A percentile compares a stretch with the other conserved stretches of the same genome.
Conservation (phyloP, 2,888 invertebrate genomes). For the Theodoxus fluviatilis region DNA sequence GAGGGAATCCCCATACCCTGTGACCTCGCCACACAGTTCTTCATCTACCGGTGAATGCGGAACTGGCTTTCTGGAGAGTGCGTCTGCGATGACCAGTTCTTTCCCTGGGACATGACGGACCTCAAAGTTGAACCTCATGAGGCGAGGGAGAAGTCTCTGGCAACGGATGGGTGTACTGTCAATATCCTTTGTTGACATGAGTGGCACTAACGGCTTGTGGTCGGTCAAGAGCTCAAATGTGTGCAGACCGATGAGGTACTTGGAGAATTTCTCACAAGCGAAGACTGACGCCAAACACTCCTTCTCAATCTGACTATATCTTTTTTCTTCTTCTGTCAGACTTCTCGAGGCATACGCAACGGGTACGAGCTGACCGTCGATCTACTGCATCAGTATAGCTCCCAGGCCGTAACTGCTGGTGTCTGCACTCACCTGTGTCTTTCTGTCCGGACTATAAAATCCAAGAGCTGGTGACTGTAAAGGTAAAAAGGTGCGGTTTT, state of each 20-base stretch:
- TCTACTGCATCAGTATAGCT: slow-evolving; percentile 17
- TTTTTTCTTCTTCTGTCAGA: not conserved
- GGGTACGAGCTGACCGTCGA: not conserved
- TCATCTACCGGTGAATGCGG: no score
- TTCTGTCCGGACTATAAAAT: no score
- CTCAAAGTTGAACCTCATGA: slow-evolving; percentile 31
- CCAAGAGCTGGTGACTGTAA: no score
- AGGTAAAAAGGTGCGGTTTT: no score
- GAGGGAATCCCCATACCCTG: no score
- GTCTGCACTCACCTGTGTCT: no score
- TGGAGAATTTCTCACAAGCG: slow-evolving; percentile 36
- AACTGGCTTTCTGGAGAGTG: slow-evolving; percentile 32
- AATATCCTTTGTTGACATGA: slow-evolving; percentile 35
- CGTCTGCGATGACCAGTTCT: slow-evolving; percentile 34
- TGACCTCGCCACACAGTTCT: no score
- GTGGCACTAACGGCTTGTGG: slow-evolving; percentile 38
- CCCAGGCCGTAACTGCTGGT: no score
- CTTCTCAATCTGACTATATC: slow-evolving; percentile 20
- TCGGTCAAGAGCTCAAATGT: slow-evolving; percentile 36
- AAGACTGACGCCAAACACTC: slow-evolving; percentile 31
- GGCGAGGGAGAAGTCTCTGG: slow-evolving; percentile 36
- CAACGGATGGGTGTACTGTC: slow-evolving; percentile 33
- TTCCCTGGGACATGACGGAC: slow-evolving; percentile 33
- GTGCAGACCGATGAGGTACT: slow-evolving; percentile 33
- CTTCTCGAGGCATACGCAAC: slow-evolving; percentile 14